These are phyloP conservation scores for Rhinichthys osculus DNA, from an alignment of 2,797 vertebrate genomes.

Conservation along the genomic window DNA sequence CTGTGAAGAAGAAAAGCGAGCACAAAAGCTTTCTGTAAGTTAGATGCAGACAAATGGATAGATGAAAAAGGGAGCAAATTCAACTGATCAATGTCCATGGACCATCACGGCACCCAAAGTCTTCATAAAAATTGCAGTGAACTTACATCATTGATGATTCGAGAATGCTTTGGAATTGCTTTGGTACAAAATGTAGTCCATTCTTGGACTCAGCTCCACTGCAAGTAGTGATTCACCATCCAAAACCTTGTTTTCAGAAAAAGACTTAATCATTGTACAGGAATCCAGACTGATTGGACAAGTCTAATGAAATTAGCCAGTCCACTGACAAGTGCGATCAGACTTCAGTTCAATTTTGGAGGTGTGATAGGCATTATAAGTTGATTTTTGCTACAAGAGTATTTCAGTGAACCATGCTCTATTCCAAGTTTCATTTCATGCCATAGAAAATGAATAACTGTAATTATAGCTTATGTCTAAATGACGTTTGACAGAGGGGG, in stretches of 20 bases:
- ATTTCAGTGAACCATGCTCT: conserved; percentile 10
- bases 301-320: conserved; percentile 32
- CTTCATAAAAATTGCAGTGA: conserved; percentile 36
- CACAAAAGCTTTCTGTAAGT: conserved; percentile 22
- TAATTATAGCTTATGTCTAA: conserved; percentile 42
- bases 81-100: conserved; percentile 30
- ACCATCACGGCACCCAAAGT: not conserved
- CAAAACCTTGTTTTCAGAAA: conserved; percentile 13
- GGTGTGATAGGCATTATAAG: conserved; percentile 15
- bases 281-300: conserved; percentile 17
- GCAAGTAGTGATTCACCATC: not conserved
- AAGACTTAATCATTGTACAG: conserved; percentile 21
- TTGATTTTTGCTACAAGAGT: conserved; percentile 31
- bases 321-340: conserved; percentile 26
- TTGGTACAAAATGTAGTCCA: not conserved
- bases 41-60: conserved; percentile 24
- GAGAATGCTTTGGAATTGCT: not conserved
- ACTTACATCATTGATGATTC: conserved; percentile 30
- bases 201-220: not conserved
- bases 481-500: conserved; percentile 30
- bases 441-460: conserved; percentile 35
- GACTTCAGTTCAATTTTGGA: conserved; percentile 28
- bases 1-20: conserved; percentile 23
- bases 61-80: conserved; percentile 30
- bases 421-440: conserved; percentile 16